Percentiles rank a stretch among this genome's conserved stretches.
phyloP scores from a whole-genome alignment of 1,140 invertebrate genomes.

The Lordiphosa collinella region DNA sequence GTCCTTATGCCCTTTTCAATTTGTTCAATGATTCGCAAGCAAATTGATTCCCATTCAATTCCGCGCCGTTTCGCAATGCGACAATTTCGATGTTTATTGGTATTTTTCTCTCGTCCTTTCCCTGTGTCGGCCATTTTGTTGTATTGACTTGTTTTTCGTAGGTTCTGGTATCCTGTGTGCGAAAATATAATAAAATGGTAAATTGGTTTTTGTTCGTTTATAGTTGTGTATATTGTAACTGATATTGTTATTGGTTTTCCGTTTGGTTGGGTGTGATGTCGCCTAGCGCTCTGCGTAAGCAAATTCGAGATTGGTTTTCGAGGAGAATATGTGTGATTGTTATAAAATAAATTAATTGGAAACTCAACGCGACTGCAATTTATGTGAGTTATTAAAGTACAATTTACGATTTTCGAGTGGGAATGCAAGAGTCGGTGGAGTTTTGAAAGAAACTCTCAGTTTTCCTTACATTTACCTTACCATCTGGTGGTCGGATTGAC shows the following conservation, averaged over 20 bases:
- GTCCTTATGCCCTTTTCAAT: slow-evolving; percentile 73
- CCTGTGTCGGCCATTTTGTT: slow-evolving; percentile 65
- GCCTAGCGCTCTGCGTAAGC: slow-evolving; percentile 24
- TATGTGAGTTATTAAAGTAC: slow-evolving; percentile 50
- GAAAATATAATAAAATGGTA: slow-evolving; percentile 76
- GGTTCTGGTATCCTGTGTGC: slow-evolving; percentile 18
- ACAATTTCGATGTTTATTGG: slow-evolving; percentile 78
- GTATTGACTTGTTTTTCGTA: slow-evolving; percentile 16
- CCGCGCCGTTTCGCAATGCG: slow-evolving; percentile 70
- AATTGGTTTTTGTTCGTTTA: slow-evolving; percentile 75
- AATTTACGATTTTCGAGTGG: slow-evolving; percentile 11
- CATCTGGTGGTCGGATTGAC: too few species aligned
- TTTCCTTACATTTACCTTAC: too few species aligned
- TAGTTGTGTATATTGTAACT: slow-evolving; percentile 69
- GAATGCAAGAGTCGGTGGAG: too few species aligned
- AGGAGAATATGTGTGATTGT: slow-evolving; percentile 18
- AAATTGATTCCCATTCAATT: slow-evolving; percentile 79
- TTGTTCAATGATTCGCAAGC: slow-evolving; percentile 79
- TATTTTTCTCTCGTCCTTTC: slow-evolving; percentile 24
- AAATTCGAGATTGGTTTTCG: slow-evolving; percentile 31
- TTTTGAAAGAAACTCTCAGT: too few species aligned
- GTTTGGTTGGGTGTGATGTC: slow-evolving; percentile 27
- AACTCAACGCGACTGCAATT: slow-evolving; percentile 52
- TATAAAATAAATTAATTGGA: slow-evolving; percentile 71
- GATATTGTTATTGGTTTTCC: slow-evolving; percentile 66